A percentile compares a stretch with the other conserved stretches of the same genome.
These are phyloP conservation scores for Gambelia wislizenii DNA, from an alignment of 2,797 vertebrate species.

Conservation along the genomic window DNA sequence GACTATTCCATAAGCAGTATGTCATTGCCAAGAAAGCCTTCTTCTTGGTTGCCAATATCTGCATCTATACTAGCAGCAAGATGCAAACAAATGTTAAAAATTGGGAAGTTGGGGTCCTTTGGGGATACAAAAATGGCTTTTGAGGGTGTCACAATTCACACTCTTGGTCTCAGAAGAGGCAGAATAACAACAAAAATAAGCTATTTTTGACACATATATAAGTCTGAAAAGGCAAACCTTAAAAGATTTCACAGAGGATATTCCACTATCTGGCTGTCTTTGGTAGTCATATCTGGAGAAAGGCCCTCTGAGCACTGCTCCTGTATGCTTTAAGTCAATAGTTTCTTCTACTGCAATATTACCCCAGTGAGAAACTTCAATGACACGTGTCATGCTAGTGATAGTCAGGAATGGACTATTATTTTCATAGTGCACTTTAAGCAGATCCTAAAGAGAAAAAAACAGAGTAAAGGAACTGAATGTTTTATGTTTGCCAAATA, in stretches of 20 bases:
- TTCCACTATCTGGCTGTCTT: slow-evolving; percentile 96
- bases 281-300: slow-evolving; percentile 99
- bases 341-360: slow-evolving; percentile 98
- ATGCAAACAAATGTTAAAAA: not conserved
- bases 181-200: not conserved
- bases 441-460: slow-evolving; percentile 81
- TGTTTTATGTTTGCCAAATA: not conserved
- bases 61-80: not conserved
- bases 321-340: slow-evolving; percentile 94
- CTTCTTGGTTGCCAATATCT: not conserved
- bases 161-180: not conserved
- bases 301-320: slow-evolving; percentile 92
- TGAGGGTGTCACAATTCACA: not conserved
- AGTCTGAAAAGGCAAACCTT: slow-evolving; percentile 82
- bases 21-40: not conserved
- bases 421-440: slow-evolving; percentile 98
- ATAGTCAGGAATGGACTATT: slow-evolving; percentile 97
- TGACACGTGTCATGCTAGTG: slow-evolving; percentile 91
- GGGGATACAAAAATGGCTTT: not conserved
- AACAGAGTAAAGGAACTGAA: not conserved
- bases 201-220: not conserved
- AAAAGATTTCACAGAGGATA: slow-evolving; percentile 98
- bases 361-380: slow-evolving; percentile 98
- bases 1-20: not conserved
- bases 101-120: not conserved